Evolutionary conservation across 1,140 invertebrate genomes (phyloP).

Genomic region (Drosophila parabipectinata): DNA sequence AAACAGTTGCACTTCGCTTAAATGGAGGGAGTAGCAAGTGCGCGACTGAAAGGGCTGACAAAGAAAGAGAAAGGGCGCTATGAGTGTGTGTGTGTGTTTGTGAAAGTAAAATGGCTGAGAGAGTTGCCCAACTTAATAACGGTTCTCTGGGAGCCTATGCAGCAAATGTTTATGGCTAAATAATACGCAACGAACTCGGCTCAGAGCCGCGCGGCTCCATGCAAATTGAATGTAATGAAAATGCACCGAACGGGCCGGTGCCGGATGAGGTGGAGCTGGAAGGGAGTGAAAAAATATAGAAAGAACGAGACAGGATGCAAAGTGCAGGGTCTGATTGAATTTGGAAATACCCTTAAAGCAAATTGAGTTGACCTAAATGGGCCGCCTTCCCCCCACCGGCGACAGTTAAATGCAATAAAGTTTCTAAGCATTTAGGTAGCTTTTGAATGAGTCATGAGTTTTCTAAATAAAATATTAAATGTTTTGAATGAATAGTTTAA

Average conservation of each 20-base stretch:
- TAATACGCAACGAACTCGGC: constrained; percentile 51
- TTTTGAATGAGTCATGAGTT: not conserved
- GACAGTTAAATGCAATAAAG: not conserved
- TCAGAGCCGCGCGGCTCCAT: constrained; percentile 13
- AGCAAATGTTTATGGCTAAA: constrained; percentile 67
- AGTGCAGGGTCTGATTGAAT: constrained; percentile 38
- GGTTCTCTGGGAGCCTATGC: constrained; percentile 52
- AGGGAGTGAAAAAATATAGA: not conserved
- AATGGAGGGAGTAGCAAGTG: constrained; percentile 18
- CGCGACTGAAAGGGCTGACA: constrained; percentile 9
- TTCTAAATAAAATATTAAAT: not conserved
- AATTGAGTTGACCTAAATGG: constrained; percentile 20
- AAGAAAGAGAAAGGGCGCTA: not conserved
- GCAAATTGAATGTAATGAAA: constrained; percentile 71
- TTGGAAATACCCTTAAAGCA: constrained; percentile 32
- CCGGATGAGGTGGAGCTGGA: not conserved
- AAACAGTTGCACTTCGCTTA: constrained; percentile 53
- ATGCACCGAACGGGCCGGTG: constrained; percentile 19
- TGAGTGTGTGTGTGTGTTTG: constrained; percentile 10
- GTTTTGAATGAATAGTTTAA: too few species aligned
- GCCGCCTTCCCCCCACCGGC: not conserved
- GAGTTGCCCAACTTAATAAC: constrained; percentile 53
- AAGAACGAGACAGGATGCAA: constrained; percentile 15
- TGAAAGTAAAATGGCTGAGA: constrained; percentile 42
- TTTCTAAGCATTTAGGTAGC: not conserved